Percentiles rank a stretch among this genome's conserved stretches.
phyloP scores from a whole-genome alignment of 2,113 vertebrate genomes.

The Taxidea taxus region DNA sequence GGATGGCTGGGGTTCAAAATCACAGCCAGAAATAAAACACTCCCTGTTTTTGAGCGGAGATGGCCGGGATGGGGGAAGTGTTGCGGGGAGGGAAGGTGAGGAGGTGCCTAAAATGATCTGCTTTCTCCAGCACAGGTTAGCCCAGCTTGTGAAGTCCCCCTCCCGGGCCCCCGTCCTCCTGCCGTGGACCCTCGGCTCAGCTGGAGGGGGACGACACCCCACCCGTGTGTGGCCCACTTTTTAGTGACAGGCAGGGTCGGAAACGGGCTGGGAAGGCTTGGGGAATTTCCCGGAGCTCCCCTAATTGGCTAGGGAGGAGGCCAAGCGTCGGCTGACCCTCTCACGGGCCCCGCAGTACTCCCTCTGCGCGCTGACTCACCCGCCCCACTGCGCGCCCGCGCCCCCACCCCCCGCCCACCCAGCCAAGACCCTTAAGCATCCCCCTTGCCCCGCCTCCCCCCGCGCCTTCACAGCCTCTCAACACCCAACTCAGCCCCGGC shows the following conservation, averaged over 20 bases:
- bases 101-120: background rate
- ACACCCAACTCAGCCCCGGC: background rate
- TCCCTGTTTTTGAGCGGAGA: background rate
- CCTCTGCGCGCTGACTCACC: background rate
- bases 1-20: background rate
- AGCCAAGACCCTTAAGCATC: background rate
- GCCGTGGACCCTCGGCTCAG: background rate
- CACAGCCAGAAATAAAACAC: background rate
- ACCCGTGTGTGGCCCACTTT: background rate
- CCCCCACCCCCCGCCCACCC: background rate
- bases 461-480: background rate
- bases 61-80: background rate
- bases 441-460: too few species aligned
- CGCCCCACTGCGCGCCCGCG: background rate
- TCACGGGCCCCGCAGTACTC: background rate
- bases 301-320: background rate
- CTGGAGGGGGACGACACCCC: background rate
- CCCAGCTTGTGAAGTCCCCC: background rate
- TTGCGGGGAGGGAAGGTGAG: rapidly evolving
- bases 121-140: background rate
- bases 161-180: background rate
- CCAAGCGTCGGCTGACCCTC: background rate
- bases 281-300: background rate
- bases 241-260: background rate
- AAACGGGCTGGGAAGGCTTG: background rate